Evolutionary conservation across 2,113 vertebrate genomes (phyloP), one percentile per base, ranked within the genome.

Genomic region (Gopherus evgoodei): DNA sequence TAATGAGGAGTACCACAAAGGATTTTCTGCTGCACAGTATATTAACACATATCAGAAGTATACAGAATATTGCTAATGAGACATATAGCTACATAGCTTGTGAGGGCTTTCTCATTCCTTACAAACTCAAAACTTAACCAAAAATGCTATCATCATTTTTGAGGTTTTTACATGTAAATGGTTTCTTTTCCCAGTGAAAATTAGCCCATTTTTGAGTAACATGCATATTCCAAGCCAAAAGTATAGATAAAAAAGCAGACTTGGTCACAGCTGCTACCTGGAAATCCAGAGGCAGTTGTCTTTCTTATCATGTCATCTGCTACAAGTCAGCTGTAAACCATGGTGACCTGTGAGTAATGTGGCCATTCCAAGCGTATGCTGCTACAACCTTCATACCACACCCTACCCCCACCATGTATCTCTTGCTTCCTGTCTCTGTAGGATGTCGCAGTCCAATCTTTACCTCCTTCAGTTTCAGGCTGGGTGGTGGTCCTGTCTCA

Each of bases 381-480:
- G 96, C 90, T 94, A 89, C 94, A 97, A 96, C 92, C 96, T 95
- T 96, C 93, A 81, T 82, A 52, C 90, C 90, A 35, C 89, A 3
- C 1, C 5, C 59, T 3, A 12, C 69, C 93, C 86, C 93, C 95
- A 84, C 94, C 84, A 56, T 47, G 42, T 47, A 25, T 84, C 88
- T 69, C 88, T 97, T n/a, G 54, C 49, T 93, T 91, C 92, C 92
- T 91, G 0, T 87, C 82, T 95, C 85, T 79, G 83, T 17, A 86
- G 94, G 91, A 80, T 95, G 93, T 93, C 91, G 95, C 96, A 93
- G 96, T 95, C 96, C 95, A 95, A 87, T 95, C 91, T 95, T 92
- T 84, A 91, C 96, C 91, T 96, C 82, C 93, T 96, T 92, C 96
- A 47, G 12, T 14, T 78, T 78, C 42, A 96, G 95, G 94, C 90